Conservation (phyloP, 2,888 invertebrate species). For the Acheta domesticus region DNA sequence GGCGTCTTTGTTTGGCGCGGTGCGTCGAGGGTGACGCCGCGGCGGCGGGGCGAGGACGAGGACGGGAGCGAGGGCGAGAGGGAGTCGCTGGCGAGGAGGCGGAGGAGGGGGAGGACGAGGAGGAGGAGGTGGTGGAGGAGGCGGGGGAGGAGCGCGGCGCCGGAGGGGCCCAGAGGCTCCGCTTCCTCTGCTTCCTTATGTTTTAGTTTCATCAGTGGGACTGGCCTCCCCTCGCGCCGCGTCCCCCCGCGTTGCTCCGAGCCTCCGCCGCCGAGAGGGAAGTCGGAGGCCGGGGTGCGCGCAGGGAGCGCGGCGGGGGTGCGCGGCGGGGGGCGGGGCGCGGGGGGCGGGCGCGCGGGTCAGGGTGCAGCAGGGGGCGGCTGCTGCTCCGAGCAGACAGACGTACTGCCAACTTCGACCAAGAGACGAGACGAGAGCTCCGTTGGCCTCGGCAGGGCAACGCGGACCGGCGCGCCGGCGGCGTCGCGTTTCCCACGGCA, state of each 20-base stretch:
- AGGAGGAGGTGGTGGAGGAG: too few relatives aligned
- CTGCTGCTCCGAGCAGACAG: neutral
- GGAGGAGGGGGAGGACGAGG: too few relatives aligned
- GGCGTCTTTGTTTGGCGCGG: too few relatives aligned
- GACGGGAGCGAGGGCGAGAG: too few relatives aligned
- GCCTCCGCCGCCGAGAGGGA: neutral
- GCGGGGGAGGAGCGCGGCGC: too few relatives aligned
- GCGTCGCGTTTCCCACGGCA: neutral
- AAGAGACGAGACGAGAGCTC: neutral
- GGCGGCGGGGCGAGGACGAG: too few relatives aligned
- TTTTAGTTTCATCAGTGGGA: slow-evolving; percentile 1
- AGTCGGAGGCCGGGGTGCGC: neutral
- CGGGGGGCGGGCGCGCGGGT: neutral
- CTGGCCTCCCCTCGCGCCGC: neutral
- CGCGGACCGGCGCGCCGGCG: neutral
- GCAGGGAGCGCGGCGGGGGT: neutral
- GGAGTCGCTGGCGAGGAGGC: too few relatives aligned
- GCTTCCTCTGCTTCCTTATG: slow-evolving; percentile 6
- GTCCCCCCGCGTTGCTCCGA: neutral
- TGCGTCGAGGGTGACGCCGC: too few relatives aligned
- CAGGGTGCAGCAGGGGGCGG: neutral
- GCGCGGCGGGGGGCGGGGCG: neutral
- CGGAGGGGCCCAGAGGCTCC: neutral
- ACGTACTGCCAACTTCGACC: neutral
- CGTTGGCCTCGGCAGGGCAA: neutral